Conservation (phyloP, 2,888 invertebrate genomes). For the Drosophila cyrtoloma region DNA sequence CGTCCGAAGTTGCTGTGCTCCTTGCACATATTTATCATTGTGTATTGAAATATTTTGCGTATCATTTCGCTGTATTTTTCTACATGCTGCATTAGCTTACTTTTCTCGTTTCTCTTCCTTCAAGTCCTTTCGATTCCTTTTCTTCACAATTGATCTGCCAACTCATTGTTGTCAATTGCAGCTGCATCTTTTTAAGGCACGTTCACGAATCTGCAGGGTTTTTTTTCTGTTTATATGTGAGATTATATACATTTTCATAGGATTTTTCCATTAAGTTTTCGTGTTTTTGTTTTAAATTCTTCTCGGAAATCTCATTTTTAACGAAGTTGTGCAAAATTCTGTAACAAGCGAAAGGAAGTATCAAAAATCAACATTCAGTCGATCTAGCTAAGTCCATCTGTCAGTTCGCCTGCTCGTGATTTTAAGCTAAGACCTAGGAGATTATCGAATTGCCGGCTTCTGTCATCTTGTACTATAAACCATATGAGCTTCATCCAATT, state of each 20-base stretch:
- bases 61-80: slow-evolving; percentile 70
- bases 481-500: too few relatives aligned
- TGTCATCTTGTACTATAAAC: too few relatives aligned
- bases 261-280: background rate
- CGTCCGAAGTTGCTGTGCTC: slow-evolving; percentile 64
- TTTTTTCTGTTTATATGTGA: slow-evolving; percentile 10
- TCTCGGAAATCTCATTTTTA: background rate
- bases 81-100: slow-evolving; percentile 38
- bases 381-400: background rate
- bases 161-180: slow-evolving; percentile 44
- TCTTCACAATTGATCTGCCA: slow-evolving; percentile 34
- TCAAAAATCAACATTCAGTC: background rate
- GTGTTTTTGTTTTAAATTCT: background rate
- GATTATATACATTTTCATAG: background rate
- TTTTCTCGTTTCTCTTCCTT: background rate
- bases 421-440: too few relatives aligned
- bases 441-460: too few relatives aligned
- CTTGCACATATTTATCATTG: slow-evolving; percentile 66
- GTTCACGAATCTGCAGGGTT: background rate
- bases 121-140: background rate
- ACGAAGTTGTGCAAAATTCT: background rate
- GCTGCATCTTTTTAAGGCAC: slow-evolving; percentile 10
- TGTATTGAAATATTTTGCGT: slow-evolving; percentile 69
- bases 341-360: background rate
- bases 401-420: too few relatives aligned